Evolutionary conservation across 2,113 vertebrate genomes (phyloP).

Genomic region (Telmatochromis sp.): DNA sequence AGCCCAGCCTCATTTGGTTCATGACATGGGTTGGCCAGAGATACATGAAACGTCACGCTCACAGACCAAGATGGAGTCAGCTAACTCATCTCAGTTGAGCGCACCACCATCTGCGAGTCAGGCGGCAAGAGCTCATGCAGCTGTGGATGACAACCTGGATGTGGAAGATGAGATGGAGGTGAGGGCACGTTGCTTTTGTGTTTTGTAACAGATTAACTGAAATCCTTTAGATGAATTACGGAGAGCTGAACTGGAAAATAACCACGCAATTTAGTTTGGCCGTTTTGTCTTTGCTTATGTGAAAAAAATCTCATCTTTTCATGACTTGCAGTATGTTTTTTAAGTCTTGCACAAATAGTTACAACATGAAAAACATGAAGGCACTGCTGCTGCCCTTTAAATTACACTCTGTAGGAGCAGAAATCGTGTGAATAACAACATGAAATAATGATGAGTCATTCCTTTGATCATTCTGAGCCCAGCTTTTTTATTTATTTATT

Average conservation of each 20-base stretch:
- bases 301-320: neutral
- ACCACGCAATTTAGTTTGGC: accelerated
- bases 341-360: neutral
- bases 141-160: neutral
- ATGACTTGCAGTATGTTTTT: neutral
- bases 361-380: neutral
- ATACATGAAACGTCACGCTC: constrained; percentile 15
- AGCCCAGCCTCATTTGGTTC: constrained; percentile 47
- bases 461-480: neutral
- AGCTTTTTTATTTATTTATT: neutral
- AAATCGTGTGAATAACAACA: neutral
- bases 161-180: constrained; percentile 56
- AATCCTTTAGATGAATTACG: neutral
- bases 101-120: neutral
- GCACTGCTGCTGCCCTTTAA: neutral
- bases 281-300: neutral
- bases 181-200: neutral
- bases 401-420: neutral
- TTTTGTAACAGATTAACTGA: neutral
- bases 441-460: neutral
- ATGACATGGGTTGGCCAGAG: constrained; percentile 45
- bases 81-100: neutral
- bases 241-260: neutral
- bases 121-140: neutral
- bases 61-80: neutral